These are phyloP conservation scores for Suricata suricatta DNA, from an alignment of 2,113 vertebrate species.

Conservation along the genomic window DNA sequence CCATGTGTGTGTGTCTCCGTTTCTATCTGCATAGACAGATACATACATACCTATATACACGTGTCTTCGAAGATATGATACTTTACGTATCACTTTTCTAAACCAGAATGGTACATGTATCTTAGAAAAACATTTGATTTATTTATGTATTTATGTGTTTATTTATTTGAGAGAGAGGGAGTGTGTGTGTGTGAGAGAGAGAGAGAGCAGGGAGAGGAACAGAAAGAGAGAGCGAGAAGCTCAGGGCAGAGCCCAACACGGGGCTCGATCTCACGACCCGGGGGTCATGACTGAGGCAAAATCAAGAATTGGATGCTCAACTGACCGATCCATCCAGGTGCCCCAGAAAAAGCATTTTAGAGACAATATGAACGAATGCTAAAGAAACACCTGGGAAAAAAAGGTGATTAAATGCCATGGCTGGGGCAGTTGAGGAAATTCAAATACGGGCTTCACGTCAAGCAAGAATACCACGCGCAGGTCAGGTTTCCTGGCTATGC, in stretches of 20 bases:
- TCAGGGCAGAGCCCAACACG: accelerated
- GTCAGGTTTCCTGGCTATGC: not conserved
- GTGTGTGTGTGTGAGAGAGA: too few species aligned
- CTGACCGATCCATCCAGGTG: not conserved
- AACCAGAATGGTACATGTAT: not conserved
- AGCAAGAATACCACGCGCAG: not conserved
- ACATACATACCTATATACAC: not conserved
- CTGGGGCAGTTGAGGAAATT: not conserved
- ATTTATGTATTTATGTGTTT: not conserved
- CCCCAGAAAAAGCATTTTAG: not conserved
- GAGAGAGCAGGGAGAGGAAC: not conserved
- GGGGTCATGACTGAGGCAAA: not conserved
- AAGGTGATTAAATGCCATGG: not conserved
- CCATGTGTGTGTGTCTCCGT: not conserved
- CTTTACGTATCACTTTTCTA: not conserved
- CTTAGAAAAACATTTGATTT: not conserved
- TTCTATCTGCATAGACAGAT: not conserved
- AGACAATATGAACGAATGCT: not conserved
- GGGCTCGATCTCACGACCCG: not conserved
- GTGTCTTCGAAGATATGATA: not conserved
- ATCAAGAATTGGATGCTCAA: not conserved
- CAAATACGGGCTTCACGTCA: not conserved
- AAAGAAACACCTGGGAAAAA: not conserved
- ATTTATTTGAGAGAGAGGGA: not conserved
- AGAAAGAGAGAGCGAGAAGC: not conserved